Conservation (phyloP, 2,888 invertebrate genomes). For the Drosophila nr. perissopoda region DNA sequence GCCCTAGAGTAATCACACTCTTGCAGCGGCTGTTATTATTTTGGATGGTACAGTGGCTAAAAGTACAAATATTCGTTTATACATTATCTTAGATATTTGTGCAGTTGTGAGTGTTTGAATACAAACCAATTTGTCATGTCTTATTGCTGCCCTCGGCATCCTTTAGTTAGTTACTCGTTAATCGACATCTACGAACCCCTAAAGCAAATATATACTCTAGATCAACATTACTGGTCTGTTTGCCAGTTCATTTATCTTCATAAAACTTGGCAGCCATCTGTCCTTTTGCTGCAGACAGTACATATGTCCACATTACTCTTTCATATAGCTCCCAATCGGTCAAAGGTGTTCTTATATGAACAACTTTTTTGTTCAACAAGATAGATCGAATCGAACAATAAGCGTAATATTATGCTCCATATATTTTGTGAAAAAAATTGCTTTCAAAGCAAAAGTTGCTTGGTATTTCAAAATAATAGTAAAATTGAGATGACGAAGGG, state of each 20-base stretch:
- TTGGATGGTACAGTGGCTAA: neutral
- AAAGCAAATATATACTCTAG: neutral
- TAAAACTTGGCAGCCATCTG: neutral
- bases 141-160: neutral
- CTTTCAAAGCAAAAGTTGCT: neutral
- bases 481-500: neutral
- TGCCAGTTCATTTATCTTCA: neutral
- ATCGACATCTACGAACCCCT: neutral
- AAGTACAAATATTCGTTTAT: neutral
- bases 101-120: neutral
- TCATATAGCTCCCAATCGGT: neutral
- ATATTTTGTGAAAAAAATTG: neutral
- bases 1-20: neutral
- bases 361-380: too few relatives aligned
- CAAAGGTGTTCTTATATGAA: neutral
- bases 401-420: neutral
- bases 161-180: neutral
- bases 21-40: neutral
- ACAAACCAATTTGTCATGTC: neutral
- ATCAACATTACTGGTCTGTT: neutral
- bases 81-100: neutral
- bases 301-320: neutral
- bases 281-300: neutral
- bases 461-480: neutral
- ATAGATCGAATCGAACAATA: neutral